Evolutionary conservation across 1,140 invertebrate species (phyloP), one percentile per base, ranked within the genome.

Genomic region (Acromyrmex echinatior): DNA sequence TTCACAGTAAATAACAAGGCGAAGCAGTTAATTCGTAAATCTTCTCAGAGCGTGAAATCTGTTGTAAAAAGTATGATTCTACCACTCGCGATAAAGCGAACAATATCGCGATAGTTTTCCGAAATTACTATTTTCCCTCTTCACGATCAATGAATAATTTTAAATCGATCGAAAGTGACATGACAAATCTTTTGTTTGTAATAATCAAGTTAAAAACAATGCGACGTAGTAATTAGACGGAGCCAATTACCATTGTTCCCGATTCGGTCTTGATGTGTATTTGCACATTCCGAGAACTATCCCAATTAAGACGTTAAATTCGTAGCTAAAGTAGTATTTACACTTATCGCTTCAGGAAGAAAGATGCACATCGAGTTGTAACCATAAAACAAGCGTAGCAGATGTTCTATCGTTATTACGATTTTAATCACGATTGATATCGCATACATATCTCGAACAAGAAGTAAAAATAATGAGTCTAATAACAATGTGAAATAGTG

Each of bases 1-100:
- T 94, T 92, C 94, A 85, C 68, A 80, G 90, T 93, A 93, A 93
- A 93, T 93, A 94, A 93, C 87, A 82, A 81, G 87, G 84, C 90
- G 86, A 90, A 87, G 84, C 90, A 90, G 88, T 89, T 92, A 93
- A 93, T 93, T 94, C 93, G 93, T 88, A 91, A 94, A 92, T 94
- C 93, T 93, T 92, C 84, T 89, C 78, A 82, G 90, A 93, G 91
- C 90, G 86, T 87, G 82, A 93, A 91, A 92, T 92, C 90, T 87
- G 80, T 81, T 79, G 91, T 89, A 88, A 93, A 87, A 91, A 86
- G 73, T 74, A 87, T 86, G 89, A 93, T 92, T 88, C 51, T 25
- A 60, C 60, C 25, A 25, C 1, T 7, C 12, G 21, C 60, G 86
- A 70, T 65, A 76, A 87, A 21, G 49, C 39, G 51, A 39, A 39